A percentile compares a stretch with the other conserved stretches of the same genome.
Evolutionary conservation across 2,113 vertebrate genomes (phyloP).

Genomic region (Psettodes erumei): DNA sequence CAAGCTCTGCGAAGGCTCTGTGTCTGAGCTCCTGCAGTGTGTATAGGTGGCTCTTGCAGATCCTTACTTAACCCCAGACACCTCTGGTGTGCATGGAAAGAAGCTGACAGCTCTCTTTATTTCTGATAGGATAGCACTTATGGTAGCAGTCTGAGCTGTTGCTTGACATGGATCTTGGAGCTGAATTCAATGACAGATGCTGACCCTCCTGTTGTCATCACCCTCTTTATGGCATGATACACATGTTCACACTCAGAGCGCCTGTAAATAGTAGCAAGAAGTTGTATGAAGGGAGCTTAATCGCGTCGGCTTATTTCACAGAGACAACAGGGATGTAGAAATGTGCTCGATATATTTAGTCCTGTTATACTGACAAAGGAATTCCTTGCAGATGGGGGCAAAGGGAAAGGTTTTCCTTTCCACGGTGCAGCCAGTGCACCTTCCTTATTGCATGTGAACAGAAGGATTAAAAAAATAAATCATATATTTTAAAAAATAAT

Average conservation of each 20-base stretch:
- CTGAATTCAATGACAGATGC: slow-evolving; percentile 71
- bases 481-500: background rate
- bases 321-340: background rate
- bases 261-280: slow-evolving; percentile 38
- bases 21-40: slow-evolving; percentile 58
- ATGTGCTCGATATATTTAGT: background rate
- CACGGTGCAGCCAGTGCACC: background rate
- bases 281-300: slow-evolving; percentile 25
- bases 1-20: slow-evolving; percentile 23
- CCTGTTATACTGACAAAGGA: background rate
- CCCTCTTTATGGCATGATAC: slow-evolving; percentile 79
- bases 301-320: background rate
- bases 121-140: slow-evolving; percentile 66
- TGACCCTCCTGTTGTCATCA: slow-evolving; percentile 76
- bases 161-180: slow-evolving; percentile 75
- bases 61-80: slow-evolving; percentile 81
- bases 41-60: slow-evolving; percentile 68
- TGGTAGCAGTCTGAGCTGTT: slow-evolving; percentile 67
- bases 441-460: background rate
- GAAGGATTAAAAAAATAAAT: background rate
- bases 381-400: slow-evolving; percentile 1
- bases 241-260: slow-evolving; percentile 73
- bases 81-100: slow-evolving; percentile 75
- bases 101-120: slow-evolving; percentile 79
- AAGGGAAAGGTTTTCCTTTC: slow-evolving; percentile 8